Evolutionary conservation across 2,113 vertebrate genomes (phyloP), one percentile per base, ranked within the genome.

Genomic region (Falcunculus frontatus): DNA sequence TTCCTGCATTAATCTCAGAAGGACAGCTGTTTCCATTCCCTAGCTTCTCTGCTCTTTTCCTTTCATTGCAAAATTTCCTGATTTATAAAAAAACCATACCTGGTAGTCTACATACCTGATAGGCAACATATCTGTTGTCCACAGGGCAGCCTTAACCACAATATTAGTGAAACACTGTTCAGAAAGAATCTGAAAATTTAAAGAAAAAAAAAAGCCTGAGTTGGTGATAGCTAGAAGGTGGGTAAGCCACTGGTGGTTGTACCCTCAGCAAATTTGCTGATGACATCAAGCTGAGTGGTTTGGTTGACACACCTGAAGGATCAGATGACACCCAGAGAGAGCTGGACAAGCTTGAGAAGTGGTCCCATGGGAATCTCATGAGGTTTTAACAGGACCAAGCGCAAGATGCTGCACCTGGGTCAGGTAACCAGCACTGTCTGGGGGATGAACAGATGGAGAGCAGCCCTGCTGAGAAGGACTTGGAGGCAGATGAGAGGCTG

Each of bases 391-490:
- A 44, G 37, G 27, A 68, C 32, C 46, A 22, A 44, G 65, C 30
- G 13, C 26, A 29, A 30, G 26, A 13, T 50, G 17, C 12, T 76
- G 5, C 11, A 6, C 6, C 39, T 33, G 15, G 15, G 9, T 6
- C 1, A 12, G 22, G 6, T 14, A 23, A 19, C 1, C 22, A 52
- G 5, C 27, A 9, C 6, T 27, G 14, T 22, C 18, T 69, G 22
- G 27, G 41, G 18, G 5, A 44, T 33, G 33, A 77, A 37, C 37
- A 60, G 11, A 33, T 18, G 1, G 0, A 59, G 53, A 60, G 15
- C 27, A 44, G 17, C 37, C 9, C 6, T 44, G 32, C 10, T 0
- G 0, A 52, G 37, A 44, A 33, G 27, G 11, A 23, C 11, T 3
- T 37, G 27, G 11, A 8, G 2, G 3, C 11, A 11, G 39, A 39